Evolutionary conservation across 2,888 invertebrate genomes (phyloP).

Genomic region (Tetranychus truncatus): DNA sequence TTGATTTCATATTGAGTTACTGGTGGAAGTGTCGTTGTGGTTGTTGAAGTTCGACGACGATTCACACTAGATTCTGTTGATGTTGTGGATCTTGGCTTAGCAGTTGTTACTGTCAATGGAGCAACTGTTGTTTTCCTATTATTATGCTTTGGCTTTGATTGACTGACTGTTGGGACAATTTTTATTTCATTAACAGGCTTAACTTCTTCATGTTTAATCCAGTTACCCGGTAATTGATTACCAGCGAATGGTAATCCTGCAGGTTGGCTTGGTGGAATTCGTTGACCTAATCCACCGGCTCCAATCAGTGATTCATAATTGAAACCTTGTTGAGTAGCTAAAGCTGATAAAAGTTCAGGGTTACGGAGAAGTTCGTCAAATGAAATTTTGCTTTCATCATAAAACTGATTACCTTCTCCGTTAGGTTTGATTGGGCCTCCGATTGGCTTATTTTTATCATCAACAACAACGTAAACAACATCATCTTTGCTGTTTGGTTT

Average conservation of each 20-base stretch:
- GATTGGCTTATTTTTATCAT: conserved; percentile 5
- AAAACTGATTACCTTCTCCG: neutral
- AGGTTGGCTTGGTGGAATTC: neutral
- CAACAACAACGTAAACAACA: neutral
- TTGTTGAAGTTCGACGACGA: neutral
- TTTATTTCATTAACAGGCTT: neutral
- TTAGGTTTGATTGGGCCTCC: neutral
- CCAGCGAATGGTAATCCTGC: neutral
- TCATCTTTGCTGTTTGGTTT: neutral
- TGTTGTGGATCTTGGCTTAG: neutral
- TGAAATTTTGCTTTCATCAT: neutral
- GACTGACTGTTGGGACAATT: neutral
- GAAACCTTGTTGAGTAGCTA: conserved; percentile 1
- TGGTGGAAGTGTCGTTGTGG: neutral
- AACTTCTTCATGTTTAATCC: neutral
- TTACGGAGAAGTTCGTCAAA: neutral
- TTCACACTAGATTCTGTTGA: neutral
- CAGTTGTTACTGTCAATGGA: neutral
- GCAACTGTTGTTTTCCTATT: neutral
- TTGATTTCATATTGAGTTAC: neutral
- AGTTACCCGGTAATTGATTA: neutral
- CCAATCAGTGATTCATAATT: neutral
- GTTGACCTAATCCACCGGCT: neutral
- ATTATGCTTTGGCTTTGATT: neutral
- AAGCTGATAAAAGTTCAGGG: neutral